Evolutionary conservation across 2,888 invertebrate species (phyloP).

Genomic region (Oxystoma pomonae): DNA sequence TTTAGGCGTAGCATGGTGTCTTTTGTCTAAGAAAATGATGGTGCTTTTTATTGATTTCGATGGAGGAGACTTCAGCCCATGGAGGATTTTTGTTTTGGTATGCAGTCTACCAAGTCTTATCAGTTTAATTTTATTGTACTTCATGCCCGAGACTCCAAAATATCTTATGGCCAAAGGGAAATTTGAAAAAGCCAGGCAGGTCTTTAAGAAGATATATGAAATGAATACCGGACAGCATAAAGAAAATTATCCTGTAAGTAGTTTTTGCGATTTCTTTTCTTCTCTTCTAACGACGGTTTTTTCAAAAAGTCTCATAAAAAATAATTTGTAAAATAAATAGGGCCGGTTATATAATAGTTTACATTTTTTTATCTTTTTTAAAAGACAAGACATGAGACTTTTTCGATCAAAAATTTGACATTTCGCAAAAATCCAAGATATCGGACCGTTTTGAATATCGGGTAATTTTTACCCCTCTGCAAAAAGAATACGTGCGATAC

Average conservation of each 20-base stretch:
- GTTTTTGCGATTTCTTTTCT: constrained; percentile 2
- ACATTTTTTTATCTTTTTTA: no score
- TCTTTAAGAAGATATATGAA: constrained; percentile 54
- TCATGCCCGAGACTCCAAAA: constrained; percentile 57
- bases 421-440: no score
- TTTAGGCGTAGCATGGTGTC: constrained; percentile 50
- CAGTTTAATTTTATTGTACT: constrained; percentile 51
- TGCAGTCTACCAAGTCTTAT: constrained; percentile 57
- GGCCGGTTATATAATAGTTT: no score
- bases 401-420: no score
- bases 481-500: no score
- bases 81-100: constrained; percentile 61
- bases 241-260: constrained; percentile 50
- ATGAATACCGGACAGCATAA: constrained; percentile 51
- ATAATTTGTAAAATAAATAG: no score
- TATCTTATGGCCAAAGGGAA: constrained; percentile 53
- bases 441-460: no score
- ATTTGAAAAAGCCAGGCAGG: constrained; percentile 50
- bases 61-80: constrained; percentile 51
- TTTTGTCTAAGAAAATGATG: constrained; percentile 39
- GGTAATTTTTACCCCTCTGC: no score
- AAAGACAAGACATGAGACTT: no score
- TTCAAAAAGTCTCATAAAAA: no score
- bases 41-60: constrained; percentile 35
- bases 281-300: no score